Conservation (phyloP, 2,888 invertebrate genomes). For the Drosophila picticornis region DNA sequence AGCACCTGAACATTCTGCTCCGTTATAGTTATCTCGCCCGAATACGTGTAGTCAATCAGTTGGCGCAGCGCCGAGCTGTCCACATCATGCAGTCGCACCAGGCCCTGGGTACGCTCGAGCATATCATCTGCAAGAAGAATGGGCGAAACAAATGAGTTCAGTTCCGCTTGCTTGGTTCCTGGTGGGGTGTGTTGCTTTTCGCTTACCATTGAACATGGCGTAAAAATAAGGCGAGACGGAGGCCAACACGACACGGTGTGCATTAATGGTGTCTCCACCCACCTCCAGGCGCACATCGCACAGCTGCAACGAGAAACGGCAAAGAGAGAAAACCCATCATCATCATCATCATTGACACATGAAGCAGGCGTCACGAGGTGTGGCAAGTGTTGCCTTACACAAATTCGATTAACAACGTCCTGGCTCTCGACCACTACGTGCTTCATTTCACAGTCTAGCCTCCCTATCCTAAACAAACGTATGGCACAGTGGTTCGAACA, state of each 20-base stretch:
- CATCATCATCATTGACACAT: conserved; percentile 41
- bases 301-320: conserved; percentile 71
- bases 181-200: not conserved
- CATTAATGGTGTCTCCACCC: conserved; percentile 88
- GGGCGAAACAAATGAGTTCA: not conserved
- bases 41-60: conserved; percentile 91
- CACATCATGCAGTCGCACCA: conserved; percentile 84
- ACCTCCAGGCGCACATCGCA: conserved; percentile 88
- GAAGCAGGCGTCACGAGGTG: conserved; percentile 17
- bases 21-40: conserved; percentile 89
- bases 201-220: conserved; percentile 87
- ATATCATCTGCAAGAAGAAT: conserved; percentile 83
- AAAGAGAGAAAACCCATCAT: conserved; percentile 15
- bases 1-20: conserved; percentile 90
- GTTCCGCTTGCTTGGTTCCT: too few relatives aligned
- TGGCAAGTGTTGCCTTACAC: conserved; percentile 52
- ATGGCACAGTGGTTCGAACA: conserved; percentile 37
- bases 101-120: conserved; percentile 84
- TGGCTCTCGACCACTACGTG: conserved; percentile 31
- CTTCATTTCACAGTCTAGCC: conserved; percentile 43
- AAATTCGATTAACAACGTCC: conserved; percentile 66
- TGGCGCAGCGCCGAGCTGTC: conserved; percentile 89
- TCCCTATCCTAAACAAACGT: not conserved
- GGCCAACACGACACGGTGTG: conserved; percentile 91
- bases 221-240: conserved; percentile 92